Conservation (phyloP, 2,113 vertebrate genomes). For the Syrmaticus mikado region DNA sequence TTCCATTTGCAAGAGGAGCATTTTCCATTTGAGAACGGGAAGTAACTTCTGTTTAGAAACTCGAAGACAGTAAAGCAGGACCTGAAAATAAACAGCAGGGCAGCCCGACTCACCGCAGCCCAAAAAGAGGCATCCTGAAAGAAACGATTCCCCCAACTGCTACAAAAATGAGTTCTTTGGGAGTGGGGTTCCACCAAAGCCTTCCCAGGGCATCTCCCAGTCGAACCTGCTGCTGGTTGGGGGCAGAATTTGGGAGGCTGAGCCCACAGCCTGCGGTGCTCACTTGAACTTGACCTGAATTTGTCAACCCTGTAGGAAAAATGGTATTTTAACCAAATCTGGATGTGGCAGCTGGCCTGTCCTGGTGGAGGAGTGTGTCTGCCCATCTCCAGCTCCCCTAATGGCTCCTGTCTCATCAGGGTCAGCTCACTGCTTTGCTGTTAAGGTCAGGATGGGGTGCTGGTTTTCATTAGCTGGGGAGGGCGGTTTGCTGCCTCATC, state of each 20-base stretch:
- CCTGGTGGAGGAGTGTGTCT: rapidly evolving
- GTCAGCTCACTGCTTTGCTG: not conserved
- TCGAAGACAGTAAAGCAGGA: not conserved
- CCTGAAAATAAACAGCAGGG: not conserved
- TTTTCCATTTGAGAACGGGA: not conserved
- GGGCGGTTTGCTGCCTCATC: rapidly evolving
- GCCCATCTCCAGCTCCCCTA: not conserved
- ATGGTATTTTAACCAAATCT: not conserved
- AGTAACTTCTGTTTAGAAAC: constrained; percentile 1
- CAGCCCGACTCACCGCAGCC: not conserved
- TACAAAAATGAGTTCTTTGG: not conserved
- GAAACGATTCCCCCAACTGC: not conserved
- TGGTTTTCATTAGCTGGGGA: not conserved
- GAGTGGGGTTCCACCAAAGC: not conserved
- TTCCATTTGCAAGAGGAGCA: not conserved
- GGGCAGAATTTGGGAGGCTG: not conserved
- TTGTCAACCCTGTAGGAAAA: not conserved
- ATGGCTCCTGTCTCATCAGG: rapidly evolving
- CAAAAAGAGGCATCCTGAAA: not conserved
- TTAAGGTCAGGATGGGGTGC: not conserved
- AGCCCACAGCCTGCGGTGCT: not conserved
- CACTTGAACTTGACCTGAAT: not conserved
- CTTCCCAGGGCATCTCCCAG: not conserved
- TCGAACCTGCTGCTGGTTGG: not conserved
- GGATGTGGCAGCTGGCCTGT: not conserved